These are phyloP conservation scores for Patella caerulea DNA, from an alignment of 2,888 invertebrate species.

Conservation along the genomic window DNA sequence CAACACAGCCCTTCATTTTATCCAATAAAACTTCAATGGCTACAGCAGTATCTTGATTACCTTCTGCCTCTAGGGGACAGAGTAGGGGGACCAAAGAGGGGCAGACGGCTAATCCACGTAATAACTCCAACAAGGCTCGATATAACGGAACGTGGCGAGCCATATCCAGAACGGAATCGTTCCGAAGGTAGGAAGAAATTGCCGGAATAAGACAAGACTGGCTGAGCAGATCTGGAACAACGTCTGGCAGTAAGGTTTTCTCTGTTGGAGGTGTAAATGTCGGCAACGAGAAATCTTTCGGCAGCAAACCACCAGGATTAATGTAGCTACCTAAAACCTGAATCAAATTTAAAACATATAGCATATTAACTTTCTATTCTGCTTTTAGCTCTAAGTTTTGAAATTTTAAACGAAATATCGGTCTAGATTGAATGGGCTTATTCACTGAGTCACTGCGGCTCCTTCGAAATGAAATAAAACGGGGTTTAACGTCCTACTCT, in stretches of 20 bases:
- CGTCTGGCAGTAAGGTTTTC: conserved; percentile 64
- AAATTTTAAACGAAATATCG: too few species aligned
- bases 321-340: conserved; percentile 90
- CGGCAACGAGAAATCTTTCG: conserved; percentile 47
- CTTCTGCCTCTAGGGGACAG: conserved; percentile 73
- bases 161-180: conserved; percentile 97
- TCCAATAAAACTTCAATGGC: conserved; percentile 84
- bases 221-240: conserved; percentile 83
- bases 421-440: too few species aligned
- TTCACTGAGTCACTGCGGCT: too few species aligned
- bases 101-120: conserved; percentile 80
- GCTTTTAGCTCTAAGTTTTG: not conserved
- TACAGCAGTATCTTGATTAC: conserved; percentile 69
- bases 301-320: conserved; percentile 76
- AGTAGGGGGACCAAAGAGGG: conserved; percentile 77
- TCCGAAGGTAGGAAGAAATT: conserved; percentile 89
- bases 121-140: conserved; percentile 83
- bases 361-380: not conserved
- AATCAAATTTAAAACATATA: conserved; percentile 39
- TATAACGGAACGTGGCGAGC: conserved; percentile 96
- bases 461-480: too few species aligned
- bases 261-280: conserved; percentile 39
- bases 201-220: conserved; percentile 90
- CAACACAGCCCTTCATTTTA: conserved; percentile 92
- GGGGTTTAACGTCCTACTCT: too few species aligned